phyloP scores from a whole-genome alignment of 2,888 invertebrate genomes.

The Dugesia japonica region DNA sequence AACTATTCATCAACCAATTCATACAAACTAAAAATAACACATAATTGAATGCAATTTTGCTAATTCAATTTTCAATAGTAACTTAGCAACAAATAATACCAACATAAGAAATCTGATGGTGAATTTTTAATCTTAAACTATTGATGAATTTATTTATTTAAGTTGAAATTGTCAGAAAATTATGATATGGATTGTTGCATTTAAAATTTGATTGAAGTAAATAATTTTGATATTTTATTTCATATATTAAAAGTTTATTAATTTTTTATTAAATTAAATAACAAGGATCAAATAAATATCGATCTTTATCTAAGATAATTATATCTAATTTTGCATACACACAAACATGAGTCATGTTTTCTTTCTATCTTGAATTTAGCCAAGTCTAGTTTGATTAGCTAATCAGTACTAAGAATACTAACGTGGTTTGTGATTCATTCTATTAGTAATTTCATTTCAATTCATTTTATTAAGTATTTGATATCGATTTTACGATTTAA shows the following conservation, averaged over 20 bases:
- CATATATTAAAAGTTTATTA: no score
- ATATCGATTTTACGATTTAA: neutral
- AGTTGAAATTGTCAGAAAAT: no score
- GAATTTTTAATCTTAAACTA: neutral
- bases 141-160: no score
- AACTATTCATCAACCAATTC: slow-evolving; percentile 1
- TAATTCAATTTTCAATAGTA: slow-evolving; percentile 11
- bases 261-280: neutral
- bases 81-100: neutral
- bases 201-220: no score
- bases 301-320: neutral
- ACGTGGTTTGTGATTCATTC: slow-evolving; percentile 13
- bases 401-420: slow-evolving; percentile 2
- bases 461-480: neutral
- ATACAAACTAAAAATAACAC: slow-evolving; percentile 6
- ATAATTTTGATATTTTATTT: no score
- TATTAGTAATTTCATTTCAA: slow-evolving; percentile 1
- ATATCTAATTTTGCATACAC: neutral
- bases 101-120: neutral
- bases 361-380: slow-evolving; percentile 2
- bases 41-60: neutral
- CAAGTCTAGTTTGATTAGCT: slow-evolving; percentile 6
- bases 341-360: slow-evolving; percentile 5
- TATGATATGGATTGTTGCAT: no score
- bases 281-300: neutral